These are phyloP conservation scores for Neocrepidodera transversa DNA, from an alignment of 2,888 invertebrate species.

Conservation along the genomic window DNA sequence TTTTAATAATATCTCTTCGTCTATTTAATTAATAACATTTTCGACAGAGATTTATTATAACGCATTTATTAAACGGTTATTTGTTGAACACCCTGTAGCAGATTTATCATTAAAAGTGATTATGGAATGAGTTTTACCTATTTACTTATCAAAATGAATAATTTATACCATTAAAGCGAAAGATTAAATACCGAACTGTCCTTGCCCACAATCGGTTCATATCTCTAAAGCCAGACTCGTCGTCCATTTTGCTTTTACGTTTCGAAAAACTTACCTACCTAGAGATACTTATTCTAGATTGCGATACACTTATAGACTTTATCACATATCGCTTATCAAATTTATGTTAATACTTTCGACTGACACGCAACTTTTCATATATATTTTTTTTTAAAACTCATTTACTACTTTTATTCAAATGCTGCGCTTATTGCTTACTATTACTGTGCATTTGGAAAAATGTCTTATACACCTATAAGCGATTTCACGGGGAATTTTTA, in stretches of 20 bases:
- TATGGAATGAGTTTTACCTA: constrained; percentile 59
- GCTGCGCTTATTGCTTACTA: too few species aligned
- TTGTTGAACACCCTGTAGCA: constrained; percentile 40
- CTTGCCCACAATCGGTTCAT: constrained; percentile 58
- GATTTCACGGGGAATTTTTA: neutral
- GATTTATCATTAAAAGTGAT: constrained; percentile 47
- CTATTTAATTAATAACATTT: too few species aligned
- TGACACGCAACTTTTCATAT: constrained; percentile 53
- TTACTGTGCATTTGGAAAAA: constrained; percentile 6
- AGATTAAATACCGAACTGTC: constrained; percentile 59
- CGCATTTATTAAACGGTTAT: constrained; percentile 1
- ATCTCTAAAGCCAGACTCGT: constrained; percentile 52
- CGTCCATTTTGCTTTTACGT: constrained; percentile 52
- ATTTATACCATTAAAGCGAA: constrained; percentile 59
- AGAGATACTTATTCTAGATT: constrained; percentile 56
- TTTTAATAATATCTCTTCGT: too few species aligned
- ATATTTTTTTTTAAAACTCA: constrained; percentile 48
- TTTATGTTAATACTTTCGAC: constrained; percentile 54
- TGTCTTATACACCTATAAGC: neutral
- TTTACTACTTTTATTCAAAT: constrained; percentile 42
- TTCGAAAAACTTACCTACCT: constrained; percentile 39
- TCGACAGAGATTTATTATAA: constrained; percentile 1
- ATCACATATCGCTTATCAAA: constrained; percentile 56
- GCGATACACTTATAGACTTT: constrained; percentile 53
- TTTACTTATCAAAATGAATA: constrained; percentile 58